Base-by-base conservation (phyloP, 2,888 invertebrate species). In the Drosophila nigritarsus region DNA sequence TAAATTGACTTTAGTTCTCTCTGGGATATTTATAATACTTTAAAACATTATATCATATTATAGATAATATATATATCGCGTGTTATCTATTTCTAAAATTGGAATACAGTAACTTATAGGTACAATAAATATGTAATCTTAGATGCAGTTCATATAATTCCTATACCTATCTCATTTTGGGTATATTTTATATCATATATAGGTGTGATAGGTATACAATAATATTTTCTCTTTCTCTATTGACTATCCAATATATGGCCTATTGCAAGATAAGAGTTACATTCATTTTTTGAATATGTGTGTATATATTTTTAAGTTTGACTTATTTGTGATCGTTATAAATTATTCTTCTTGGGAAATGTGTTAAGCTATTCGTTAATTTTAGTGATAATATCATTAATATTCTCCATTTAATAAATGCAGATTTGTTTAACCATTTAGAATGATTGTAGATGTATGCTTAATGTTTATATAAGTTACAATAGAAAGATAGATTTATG, bases 151-250 rank as follows among this genome's bases (percentile, higher is more conserved):
- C 11, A 1, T 0, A 36, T 36, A 20, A 13, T 20, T 42, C 20
- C 1, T 6, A 42, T 20, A n/a, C 11, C n/a, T 2, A n/a, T 5
- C n/a, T 5, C 0, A 13, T 6, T n/a, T 20, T 11, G 3, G 11
- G 5, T 42, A 42, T 42, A 42, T 42, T 42, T 42, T 42, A 3
- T 6, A 20, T 3, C 6, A 13, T 42, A 13, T 42, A 13, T 13
- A 20, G 3, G 6, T 20, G 6, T 0, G 13, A 20, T 20, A 3
- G 13, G 20, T 20, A 20, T 20, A 20, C 20, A 20, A 45, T 20
- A 42, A 20, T 20, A 20, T 20, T 20, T 20, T 20, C 11, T 20
- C 42, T 11, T 42, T 42, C 2, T 6, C 20, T 13, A 42, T 42
- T 6, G 6, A 6, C 20, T 20, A 6, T 3, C 13, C 13, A 42